Base-by-base conservation (phyloP, 2,113 vertebrate species). In the Microcebus ravelobensis region DNA sequence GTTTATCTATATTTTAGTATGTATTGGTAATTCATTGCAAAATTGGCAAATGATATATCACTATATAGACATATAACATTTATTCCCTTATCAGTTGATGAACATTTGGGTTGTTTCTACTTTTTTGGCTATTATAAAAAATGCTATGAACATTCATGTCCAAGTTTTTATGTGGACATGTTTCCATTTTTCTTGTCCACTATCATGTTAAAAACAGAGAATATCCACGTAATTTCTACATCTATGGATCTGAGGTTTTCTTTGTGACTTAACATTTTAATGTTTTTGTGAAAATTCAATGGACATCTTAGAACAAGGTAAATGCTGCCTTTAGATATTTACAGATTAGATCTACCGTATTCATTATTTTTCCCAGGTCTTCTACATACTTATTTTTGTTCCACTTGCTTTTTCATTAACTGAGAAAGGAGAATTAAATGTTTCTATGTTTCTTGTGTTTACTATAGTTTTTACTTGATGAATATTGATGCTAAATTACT, bases 361-460 rank as follows among this genome's bases (percentile, higher is more conserved):
- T 92, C 20, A 87, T 48, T 36, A 79, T 61, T 71, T 61, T 70
- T 27, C n/a, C 8, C 68, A 36, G 31, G 31, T 50, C 39, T 39
- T 55, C 29, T 34, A 50, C 45, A 79, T 25, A n/a, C 31, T 79
- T 70, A 48, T 59, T 80, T 68, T 50, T 76, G 45, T 68, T 57
- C 34, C 31, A 70, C 17, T 31, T 80, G 31, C 17, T 57, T 76
- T 87, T 77, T 45, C 42, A 86, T 45, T 31, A 87, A 87, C 36
- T 48, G 55, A 39, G n/a, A 67, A 94, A n/a, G 63, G 12, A 39
- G 42, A 81, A 94, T 39, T 39, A 88, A 50, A 94, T 42, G 20
- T 94, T 87, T 87, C 85, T 94, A 6, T 39, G 39, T 18, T 88
- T 61, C 31, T 94, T 50, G 25, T 71, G 52, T 63, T 87, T 87